These are phyloP conservation scores for Amblyopsis hoosieri DNA, from an alignment of 2,797 vertebrate species.

Conservation along the genomic window DNA sequence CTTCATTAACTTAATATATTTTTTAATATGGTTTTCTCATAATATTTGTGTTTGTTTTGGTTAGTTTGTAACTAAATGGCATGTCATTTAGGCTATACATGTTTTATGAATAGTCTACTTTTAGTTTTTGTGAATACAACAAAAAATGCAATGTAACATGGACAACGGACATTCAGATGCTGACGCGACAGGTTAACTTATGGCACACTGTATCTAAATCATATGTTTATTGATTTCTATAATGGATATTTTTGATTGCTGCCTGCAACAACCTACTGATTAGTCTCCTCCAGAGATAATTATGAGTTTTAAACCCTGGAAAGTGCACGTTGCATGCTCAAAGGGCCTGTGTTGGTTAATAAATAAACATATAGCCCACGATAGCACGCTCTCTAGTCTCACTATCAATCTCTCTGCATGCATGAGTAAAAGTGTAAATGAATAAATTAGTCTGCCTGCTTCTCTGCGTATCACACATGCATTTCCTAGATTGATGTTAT, in stretches of 20 bases:
- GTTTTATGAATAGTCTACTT: no score
- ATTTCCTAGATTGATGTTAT: neutral
- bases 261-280: conserved; percentile 62
- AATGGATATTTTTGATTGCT: conserved; percentile 48
- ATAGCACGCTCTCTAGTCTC: no score
- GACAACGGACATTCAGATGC: no score
- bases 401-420: neutral
- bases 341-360: conserved; percentile 17
- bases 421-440: neutral
- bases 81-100: no score
- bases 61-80: no score
- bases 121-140: no score
- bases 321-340: conserved; percentile 54
- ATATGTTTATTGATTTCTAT: conserved; percentile 56
- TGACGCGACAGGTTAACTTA: neutral
- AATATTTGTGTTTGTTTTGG: no score
- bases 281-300: conserved; percentile 69
- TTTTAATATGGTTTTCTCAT: no score
- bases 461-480: neutral
- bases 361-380: neutral
- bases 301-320: conserved; percentile 57
- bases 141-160: no score
- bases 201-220: conserved; percentile 15
- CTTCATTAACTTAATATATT: no score
- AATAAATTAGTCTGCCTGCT: neutral